These are phyloP conservation scores for Brachionus rotundiformis DNA, from an alignment of 1,140 invertebrate genomes.

Conservation along the genomic window DNA sequence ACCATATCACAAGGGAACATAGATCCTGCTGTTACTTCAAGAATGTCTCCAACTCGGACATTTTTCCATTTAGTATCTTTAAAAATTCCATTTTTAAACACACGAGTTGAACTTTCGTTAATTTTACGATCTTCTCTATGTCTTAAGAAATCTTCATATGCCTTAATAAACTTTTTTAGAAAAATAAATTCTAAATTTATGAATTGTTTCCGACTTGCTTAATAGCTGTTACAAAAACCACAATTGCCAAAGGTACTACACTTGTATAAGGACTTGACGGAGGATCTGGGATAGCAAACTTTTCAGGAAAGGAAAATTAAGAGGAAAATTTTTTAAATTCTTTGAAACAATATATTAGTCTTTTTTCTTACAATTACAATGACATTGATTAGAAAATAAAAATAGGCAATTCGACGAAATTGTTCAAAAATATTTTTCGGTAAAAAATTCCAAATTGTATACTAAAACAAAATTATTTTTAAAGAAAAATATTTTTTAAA, in stretches of 20 bases:
- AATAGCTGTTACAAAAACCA: slow-evolving; percentile 74
- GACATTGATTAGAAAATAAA: slow-evolving; percentile 77
- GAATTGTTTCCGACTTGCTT: slow-evolving; percentile 62
- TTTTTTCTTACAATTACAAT: slow-evolving; percentile 69
- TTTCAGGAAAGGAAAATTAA: neutral
- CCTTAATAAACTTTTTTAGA: slow-evolving; percentile 57
- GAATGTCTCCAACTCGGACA: slow-evolving; percentile 69
- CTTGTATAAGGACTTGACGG: slow-evolving; percentile 70
- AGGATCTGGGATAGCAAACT: slow-evolving; percentile 49
- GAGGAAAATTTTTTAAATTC: no score
- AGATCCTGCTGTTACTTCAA: slow-evolving; percentile 71
- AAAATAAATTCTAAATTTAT: no score
- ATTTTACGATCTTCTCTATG: slow-evolving; percentile 75
- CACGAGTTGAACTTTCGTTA: slow-evolving; percentile 70
- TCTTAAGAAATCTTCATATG: slow-evolving; percentile 76
- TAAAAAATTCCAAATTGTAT: slow-evolving; percentile 77
- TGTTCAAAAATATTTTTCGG: slow-evolving; percentile 83
- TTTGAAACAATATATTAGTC: neutral
- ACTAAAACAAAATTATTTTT: slow-evolving; percentile 75
- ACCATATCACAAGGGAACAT: slow-evolving; percentile 80
- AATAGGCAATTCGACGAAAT: slow-evolving; percentile 79
- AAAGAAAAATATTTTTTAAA: neutral
- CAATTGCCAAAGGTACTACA: slow-evolving; percentile 74
- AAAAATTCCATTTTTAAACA: slow-evolving; percentile 69
- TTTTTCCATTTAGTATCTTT: slow-evolving; percentile 53